Conservation (phyloP, 2,888 invertebrate species). For the Pheosia tremula region DNA sequence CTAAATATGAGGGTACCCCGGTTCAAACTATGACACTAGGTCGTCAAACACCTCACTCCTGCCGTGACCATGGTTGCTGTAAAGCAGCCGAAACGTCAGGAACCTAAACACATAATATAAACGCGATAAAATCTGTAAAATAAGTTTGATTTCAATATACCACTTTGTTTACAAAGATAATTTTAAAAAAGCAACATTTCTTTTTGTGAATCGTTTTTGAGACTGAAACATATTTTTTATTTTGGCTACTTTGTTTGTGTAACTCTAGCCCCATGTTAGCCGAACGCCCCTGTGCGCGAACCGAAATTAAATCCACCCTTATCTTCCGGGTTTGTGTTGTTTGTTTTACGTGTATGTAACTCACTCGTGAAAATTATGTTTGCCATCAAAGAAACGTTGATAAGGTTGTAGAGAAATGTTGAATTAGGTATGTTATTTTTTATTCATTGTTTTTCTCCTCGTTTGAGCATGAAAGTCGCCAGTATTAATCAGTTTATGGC, state of each 20-base stretch:
- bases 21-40: too few species aligned
- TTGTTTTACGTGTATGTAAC: constrained; percentile 10
- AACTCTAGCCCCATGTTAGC: constrained; percentile 8
- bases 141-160: too few species aligned
- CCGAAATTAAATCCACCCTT: constrained; percentile 26
- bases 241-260: neutral
- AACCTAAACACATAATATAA: too few species aligned
- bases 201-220: too few species aligned
- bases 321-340: constrained; percentile 16
- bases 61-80: too few species aligned
- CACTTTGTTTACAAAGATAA: too few species aligned
- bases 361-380: constrained; percentile 6
- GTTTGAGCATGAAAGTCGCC: constrained; percentile 11
- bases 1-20: too few species aligned
- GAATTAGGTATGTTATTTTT: neutral
- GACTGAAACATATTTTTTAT: neutral
- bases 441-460: constrained; percentile 8
- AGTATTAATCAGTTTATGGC: too few species aligned
- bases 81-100: too few species aligned
- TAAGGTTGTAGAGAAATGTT: neutral
- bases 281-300: constrained; percentile 11
- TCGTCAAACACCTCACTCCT: too few species aligned
- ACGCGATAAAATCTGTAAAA: too few species aligned
- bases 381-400: neutral
- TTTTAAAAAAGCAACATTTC: too few species aligned